A percentile compares a stretch with the other conserved stretches of the same genome.
These are phyloP conservation scores for Alethe diademata DNA, from an alignment of 2,113 vertebrate genomes.

Conservation along the genomic window DNA sequence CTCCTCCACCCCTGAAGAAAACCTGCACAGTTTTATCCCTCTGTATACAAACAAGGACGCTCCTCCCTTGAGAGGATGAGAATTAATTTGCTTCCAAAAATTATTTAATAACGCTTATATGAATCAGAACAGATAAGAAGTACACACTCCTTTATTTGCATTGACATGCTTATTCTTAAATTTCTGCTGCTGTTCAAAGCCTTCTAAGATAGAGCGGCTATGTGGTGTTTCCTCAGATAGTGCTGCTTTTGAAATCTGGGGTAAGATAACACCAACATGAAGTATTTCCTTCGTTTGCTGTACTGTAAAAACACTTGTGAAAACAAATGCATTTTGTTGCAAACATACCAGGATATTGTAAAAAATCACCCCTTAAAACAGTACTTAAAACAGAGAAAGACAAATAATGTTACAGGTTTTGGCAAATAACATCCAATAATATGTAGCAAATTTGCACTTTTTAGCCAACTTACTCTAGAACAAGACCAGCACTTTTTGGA, in stretches of 20 bases:
- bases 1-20: not conserved
- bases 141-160: not conserved
- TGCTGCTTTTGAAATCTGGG: not conserved
- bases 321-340: not conserved
- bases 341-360: not conserved
- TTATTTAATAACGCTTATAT: accelerated
- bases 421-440: not conserved
- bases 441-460: not conserved
- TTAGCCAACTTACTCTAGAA: not conserved
- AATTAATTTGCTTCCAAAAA: not conserved
- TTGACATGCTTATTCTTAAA: not conserved
- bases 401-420: not conserved
- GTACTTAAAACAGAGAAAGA: not conserved
- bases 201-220: not conserved
- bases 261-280: not conserved
- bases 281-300: not conserved
- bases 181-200: not conserved
- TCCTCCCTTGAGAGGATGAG: not conserved
- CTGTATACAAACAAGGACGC: not conserved
- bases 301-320: not conserved
- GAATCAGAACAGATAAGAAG: not conserved
- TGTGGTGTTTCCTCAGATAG: not conserved
- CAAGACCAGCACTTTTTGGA: not conserved
- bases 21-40: not conserved
- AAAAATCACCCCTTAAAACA: not conserved